Percentiles rank a stretch among this genome's conserved stretches.
Conservation (phyloP, 2,888 invertebrate species). For the Drosophila sordidula region DNA sequence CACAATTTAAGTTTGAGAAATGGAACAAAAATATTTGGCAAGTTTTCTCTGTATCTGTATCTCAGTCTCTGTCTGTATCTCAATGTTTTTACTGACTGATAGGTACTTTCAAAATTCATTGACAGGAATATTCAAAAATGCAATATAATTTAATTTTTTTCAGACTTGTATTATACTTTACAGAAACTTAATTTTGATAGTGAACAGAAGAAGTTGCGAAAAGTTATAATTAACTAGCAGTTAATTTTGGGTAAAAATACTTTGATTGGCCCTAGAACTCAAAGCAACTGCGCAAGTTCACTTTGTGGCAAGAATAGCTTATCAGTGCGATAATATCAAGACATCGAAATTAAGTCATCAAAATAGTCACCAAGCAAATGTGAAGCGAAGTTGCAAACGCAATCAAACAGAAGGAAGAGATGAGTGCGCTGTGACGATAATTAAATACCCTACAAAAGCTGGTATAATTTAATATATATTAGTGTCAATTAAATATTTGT, state of each 20-base stretch:
- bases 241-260: slow-evolving; percentile 1
- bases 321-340: slow-evolving; percentile 15
- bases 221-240: slow-evolving; percentile 10
- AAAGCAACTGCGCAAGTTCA: slow-evolving; percentile 1
- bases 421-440: background rate
- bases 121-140: too few relatives aligned
- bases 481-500: too few relatives aligned
- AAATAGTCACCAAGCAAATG: slow-evolving; percentile 8
- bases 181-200: background rate
- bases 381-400: background rate
- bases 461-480: too few relatives aligned
- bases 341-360: slow-evolving; percentile 15
- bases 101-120: too few relatives aligned
- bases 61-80: too few relatives aligned
- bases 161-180: too few relatives aligned
- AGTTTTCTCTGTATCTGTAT: too few relatives aligned
- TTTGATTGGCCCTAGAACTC: background rate
- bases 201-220: slow-evolving; percentile 5
- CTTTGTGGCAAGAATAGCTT: background rate
- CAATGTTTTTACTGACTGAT: too few relatives aligned
- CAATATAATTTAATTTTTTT: too few relatives aligned
- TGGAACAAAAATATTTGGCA: too few relatives aligned
- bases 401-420: background rate
- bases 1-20: too few relatives aligned
- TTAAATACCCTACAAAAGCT: background rate